These are phyloP conservation scores for Leptinotarsa undecemlineata DNA, from an alignment of 1,140 invertebrate genomes.

Conservation along the genomic window DNA sequence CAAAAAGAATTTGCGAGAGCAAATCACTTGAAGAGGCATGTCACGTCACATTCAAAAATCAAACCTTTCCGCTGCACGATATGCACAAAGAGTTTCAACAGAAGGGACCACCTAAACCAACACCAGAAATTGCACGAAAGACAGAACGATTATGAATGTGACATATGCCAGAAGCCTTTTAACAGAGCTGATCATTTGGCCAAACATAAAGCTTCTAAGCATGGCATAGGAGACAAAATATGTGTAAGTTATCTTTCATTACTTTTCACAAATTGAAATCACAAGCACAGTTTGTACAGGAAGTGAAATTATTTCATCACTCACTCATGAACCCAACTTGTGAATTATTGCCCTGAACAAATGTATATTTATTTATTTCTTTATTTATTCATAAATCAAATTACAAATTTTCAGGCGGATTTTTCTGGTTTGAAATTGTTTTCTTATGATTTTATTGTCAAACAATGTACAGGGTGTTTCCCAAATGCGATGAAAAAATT, in stretches of 20 bases:
- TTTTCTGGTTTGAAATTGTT: too few relatives aligned
- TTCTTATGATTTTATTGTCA: too few relatives aligned
- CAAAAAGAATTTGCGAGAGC: constrained; percentile 46
- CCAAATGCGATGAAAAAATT: too few relatives aligned
- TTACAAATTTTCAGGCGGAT: too few relatives aligned
- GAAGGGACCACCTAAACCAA: constrained; percentile 57
- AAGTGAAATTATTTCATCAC: too few relatives aligned
- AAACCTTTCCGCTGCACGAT: constrained; percentile 59
- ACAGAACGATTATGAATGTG: constrained; percentile 57
- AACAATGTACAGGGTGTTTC: too few relatives aligned
- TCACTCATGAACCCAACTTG: too few relatives aligned
- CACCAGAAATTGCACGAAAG: constrained; percentile 55
- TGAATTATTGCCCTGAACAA: too few relatives aligned
- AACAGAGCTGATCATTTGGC: constrained; percentile 56
- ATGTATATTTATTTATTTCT: too few relatives aligned
- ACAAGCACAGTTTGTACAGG: too few relatives aligned
- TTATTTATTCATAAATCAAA: too few relatives aligned
- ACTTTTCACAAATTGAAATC: too few relatives aligned
- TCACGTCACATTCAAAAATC: constrained; percentile 45
- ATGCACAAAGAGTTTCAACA: constrained; percentile 58
- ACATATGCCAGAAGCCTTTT: constrained; percentile 59
- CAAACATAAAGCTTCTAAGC: constrained; percentile 58
- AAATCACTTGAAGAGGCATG: constrained; percentile 49
- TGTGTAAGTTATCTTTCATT: constrained; percentile 26
- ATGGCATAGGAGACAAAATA: constrained; percentile 51